phyloP scores from a whole-genome alignment of 2,888 invertebrate genomes.

The Patella ulyssiponensis region DNA sequence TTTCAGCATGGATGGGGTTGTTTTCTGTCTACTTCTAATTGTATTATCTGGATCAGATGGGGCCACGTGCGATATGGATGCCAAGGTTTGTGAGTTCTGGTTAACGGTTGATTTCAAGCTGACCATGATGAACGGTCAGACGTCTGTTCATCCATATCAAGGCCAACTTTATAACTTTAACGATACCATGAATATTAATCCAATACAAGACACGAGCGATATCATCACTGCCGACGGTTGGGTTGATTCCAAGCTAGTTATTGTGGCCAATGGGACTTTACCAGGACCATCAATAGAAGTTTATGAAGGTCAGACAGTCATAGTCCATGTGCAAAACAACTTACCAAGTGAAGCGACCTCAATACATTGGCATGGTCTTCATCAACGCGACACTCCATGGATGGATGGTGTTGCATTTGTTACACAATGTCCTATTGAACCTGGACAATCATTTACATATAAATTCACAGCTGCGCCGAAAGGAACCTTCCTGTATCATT shows the following conservation, averaged over 20 bases:
- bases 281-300: background rate
- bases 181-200: slow-evolving; percentile 36
- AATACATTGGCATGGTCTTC: slow-evolving; percentile 13
- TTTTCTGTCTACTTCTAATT: no score
- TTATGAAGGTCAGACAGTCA: background rate
- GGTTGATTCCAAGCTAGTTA: background rate
- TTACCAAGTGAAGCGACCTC: background rate
- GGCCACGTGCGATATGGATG: slow-evolving; percentile 30
- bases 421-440: background rate
- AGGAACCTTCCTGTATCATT: slow-evolving; percentile 56
- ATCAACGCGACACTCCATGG: background rate
- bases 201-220: slow-evolving; percentile 22
- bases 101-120: slow-evolving; percentile 39
- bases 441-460: background rate
- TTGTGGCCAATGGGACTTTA: background rate
- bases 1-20: no score
- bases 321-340: background rate
- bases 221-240: background rate
- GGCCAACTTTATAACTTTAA: slow-evolving; percentile 49
- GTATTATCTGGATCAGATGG: no score
- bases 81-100: slow-evolving; percentile 42
- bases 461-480: slow-evolving; percentile 38
- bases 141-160: slow-evolving; percentile 41
- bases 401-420: slow-evolving; percentile 10
- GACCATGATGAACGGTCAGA: slow-evolving; percentile 49